Base-by-base conservation (phyloP, 1,140 invertebrate genomes). In the Drosophila kikkawai region DNA sequence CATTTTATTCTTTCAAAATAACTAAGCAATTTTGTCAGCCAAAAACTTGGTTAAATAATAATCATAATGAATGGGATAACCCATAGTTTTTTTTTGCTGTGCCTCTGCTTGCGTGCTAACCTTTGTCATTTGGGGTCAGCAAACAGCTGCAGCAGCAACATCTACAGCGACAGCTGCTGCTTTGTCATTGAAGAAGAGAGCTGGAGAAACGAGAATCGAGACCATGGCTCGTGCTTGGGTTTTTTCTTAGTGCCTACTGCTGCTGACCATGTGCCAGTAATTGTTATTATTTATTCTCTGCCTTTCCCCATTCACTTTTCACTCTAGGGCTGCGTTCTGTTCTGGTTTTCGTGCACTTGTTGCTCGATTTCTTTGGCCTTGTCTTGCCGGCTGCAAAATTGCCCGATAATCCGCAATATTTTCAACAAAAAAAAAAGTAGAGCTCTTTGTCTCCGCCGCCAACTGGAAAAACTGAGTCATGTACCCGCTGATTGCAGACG, bases 321-420 rank as follows among this genome's bases (percentile, higher is more conserved):
- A 36, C 61, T 55, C 36, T 66, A 47, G 64, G 44, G 36, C 56
- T 42, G 48, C 53, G 47, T 47, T 53, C 32, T 48, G 55, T 48
- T 53, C 37, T 55, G 42, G 22, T 63, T 65, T 58, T 61, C 57
- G 32, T 80, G 81, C 71, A 84, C 81, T 84, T 84, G 77, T 84
- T 84, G 81, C 81, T 69, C 68, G 39, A 70, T 80, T 71, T 80
- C 55, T 82, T 65, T 65, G 82, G 66, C 81, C 82, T 84, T 83
- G 75, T 34, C 61, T 51, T 50, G 53, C 67, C 53, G 53, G 13
- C 53, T 55, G 53, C 53, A 55, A 55, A 51, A 68, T 50, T 61
- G 64, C 66, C 63, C 69, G 76, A 64, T 79, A 79, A 78, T 71
- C 66, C 11, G 34, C 22, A 32, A 67, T 45, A 67, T 55, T 53